Evolutionary conservation across 2,113 vertebrate genomes (phyloP).

Genomic region (Prolemur simus): DNA sequence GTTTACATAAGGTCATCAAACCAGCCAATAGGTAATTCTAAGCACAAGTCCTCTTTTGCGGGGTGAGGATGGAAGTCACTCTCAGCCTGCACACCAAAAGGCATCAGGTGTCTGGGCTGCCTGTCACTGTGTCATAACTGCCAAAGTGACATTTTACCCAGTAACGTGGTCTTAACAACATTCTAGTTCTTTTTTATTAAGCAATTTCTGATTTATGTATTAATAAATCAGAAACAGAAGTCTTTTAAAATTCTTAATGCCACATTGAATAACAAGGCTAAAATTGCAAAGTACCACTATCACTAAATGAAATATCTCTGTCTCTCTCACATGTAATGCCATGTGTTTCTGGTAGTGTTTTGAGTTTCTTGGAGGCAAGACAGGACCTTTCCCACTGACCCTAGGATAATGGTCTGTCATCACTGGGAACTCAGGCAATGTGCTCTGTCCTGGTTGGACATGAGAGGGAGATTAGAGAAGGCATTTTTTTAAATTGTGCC

Average conservation of each 20-base stretch:
- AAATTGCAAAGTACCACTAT: neutral
- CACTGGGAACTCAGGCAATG: neutral
- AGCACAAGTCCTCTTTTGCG: neutral
- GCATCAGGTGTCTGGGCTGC: neutral
- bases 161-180: neutral
- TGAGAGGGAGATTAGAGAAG: neutral
- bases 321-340: neutral
- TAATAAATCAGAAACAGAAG: neutral
- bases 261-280: neutral
- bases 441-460: neutral
- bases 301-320: neutral
- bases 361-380: neutral
- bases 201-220: neutral
- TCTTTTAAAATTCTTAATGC: neutral
- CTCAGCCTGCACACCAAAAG: neutral
- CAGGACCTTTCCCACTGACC: neutral
- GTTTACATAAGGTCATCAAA: neutral
- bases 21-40: neutral
- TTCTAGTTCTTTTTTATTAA: neutral
- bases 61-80: neutral
- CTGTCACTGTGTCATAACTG: neutral
- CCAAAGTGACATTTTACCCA: neutral
- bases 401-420: neutral
- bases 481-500: neutral
- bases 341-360: neutral